These are phyloP conservation scores for Drosophila subquinaria DNA, from an alignment of 2,888 invertebrate species.

Conservation along the genomic window DNA sequence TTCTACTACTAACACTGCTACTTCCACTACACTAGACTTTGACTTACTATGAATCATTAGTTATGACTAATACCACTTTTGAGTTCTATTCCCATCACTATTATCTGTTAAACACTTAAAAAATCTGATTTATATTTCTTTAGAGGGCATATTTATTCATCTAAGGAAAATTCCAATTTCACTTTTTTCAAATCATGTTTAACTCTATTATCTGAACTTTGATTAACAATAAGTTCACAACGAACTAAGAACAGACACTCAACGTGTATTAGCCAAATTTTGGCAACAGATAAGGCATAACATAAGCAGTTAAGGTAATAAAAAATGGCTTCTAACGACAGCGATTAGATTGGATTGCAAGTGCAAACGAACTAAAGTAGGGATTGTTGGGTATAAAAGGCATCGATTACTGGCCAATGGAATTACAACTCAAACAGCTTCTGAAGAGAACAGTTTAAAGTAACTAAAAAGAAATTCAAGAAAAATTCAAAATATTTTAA, in stretches of 20 bases:
- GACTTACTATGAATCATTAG: no score
- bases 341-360: slow-evolving; percentile 56
- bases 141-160: neutral
- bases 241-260: slow-evolving; percentile 12
- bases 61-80: no score
- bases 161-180: neutral
- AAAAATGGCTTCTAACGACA: slow-evolving; percentile 6
- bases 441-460: slow-evolving; percentile 1
- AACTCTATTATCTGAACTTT: neutral
- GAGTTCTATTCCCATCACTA: no score
- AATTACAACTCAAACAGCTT: slow-evolving; percentile 30
- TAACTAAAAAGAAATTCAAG: neutral
- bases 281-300: slow-evolving; percentile 21
- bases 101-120: no score
- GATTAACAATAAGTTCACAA: slow-evolving; percentile 3
- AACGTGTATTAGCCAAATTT: slow-evolving; percentile 16
- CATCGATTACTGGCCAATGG: neutral
- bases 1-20: neutral
- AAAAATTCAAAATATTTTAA: neutral
- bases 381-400: slow-evolving; percentile 50
- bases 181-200: neutral
- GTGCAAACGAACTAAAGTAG: slow-evolving; percentile 49
- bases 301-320: slow-evolving; percentile 6
- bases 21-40: neutral
- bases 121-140: no score